A percentile compares a stretch with the other conserved stretches of the same genome.
Conservation (phyloP, 2,888 invertebrate genomes). For the Acronicta leporina region DNA sequence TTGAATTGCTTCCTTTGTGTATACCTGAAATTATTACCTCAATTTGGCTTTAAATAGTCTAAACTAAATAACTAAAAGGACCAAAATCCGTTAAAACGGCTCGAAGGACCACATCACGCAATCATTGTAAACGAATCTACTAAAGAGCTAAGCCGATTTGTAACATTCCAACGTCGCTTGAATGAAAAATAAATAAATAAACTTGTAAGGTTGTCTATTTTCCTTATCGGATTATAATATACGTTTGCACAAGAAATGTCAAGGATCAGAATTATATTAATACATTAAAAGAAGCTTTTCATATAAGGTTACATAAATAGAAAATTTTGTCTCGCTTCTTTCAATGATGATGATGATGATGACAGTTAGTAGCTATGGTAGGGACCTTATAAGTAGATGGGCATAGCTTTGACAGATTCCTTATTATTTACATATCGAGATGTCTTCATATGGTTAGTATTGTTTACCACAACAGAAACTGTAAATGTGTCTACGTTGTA, state of each 20-base stretch:
- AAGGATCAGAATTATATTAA: background rate
- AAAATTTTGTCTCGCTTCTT: no score
- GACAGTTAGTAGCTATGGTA: no score
- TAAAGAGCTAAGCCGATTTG: background rate
- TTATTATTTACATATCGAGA: no score
- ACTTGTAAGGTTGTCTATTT: conserved; percentile 1
- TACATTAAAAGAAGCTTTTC: no score
- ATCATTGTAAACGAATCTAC: no score
- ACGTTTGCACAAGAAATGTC: background rate
- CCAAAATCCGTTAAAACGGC: background rate
- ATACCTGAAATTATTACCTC: conserved; percentile 75
- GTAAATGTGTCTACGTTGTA: no score
- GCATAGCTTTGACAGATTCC: no score
- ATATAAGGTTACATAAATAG: no score
- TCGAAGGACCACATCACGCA: background rate
- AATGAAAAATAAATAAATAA: background rate
- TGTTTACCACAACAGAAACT: no score
- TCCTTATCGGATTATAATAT: background rate
- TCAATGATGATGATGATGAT: no score
- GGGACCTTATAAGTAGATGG: no score
- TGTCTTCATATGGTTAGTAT: no score
- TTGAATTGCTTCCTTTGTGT: conserved; percentile 86
- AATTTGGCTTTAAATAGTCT: background rate
- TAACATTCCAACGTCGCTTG: background rate
- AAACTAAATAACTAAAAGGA: background rate